Evolutionary conservation across 2,888 invertebrate species (phyloP).

Genomic region (Lepidochitona cinerea): DNA sequence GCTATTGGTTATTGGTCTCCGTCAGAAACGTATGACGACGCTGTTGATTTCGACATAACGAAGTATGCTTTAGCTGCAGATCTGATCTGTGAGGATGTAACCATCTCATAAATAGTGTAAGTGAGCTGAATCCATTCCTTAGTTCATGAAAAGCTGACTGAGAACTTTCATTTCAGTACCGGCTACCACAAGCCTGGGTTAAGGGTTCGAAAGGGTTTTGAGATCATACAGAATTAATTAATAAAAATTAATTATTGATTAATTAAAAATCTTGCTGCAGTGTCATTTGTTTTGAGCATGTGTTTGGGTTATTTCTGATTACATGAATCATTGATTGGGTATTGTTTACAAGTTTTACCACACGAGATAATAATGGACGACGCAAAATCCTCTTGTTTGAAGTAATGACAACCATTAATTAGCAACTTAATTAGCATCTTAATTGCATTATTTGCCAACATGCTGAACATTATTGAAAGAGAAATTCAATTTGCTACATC

Average conservation of each 20-base stretch:
- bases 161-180: background rate
- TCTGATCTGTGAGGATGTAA: constrained; percentile 11
- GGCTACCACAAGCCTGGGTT: background rate
- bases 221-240: background rate
- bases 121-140: background rate
- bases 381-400: background rate
- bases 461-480: too few species aligned
- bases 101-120: constrained; percentile 2
- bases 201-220: background rate
- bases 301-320: background rate
- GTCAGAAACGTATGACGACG: constrained; percentile 16
- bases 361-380: background rate
- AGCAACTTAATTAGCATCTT: background rate
- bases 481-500: too few species aligned
- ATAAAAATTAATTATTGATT: background rate
- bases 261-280: background rate
- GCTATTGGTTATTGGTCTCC: constrained; percentile 6
- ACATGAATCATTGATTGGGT: background rate
- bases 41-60: constrained; percentile 12
- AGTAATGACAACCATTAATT: background rate
- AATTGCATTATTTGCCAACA: background rate
- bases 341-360: background rate
- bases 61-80: constrained; percentile 17
- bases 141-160: background rate
- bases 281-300: background rate